Evolutionary conservation across 2,797 vertebrate species (phyloP).

Genomic region (Selene dorsalis): DNA sequence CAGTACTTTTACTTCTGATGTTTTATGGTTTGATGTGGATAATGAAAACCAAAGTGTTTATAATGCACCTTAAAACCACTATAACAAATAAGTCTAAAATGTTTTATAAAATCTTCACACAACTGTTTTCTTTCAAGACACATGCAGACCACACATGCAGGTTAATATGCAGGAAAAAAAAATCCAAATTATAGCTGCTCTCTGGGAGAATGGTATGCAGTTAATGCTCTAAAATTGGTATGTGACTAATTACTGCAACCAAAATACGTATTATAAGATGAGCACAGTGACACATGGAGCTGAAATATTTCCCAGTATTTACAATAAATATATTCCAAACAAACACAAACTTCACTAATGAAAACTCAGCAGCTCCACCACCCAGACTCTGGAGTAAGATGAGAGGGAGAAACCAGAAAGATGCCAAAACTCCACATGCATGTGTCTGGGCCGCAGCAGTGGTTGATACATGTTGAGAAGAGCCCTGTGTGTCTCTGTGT

Average conservation of each 20-base stretch:
- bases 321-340: slow-evolving; percentile 20
- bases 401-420: neutral
- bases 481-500: slow-evolving; percentile 27
- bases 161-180: slow-evolving; percentile 17
- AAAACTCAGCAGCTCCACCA: slow-evolving; percentile 5
- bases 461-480: slow-evolving; percentile 5
- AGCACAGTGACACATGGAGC: neutral
- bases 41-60: neutral
- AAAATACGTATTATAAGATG: slow-evolving; percentile 51
- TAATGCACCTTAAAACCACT: neutral
- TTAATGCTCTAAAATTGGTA: slow-evolving; percentile 35
- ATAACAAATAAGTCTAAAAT: neutral
- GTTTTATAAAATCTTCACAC: slow-evolving; percentile 18
- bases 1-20: no score
- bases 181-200: slow-evolving; percentile 66
- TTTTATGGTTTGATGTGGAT: no score
- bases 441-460: neutral
- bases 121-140: slow-evolving; percentile 11
- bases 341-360: slow-evolving; percentile 31
- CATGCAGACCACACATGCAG: slow-evolving; percentile 52
- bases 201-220: slow-evolving; percentile 38
- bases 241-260: slow-evolving; percentile 45
- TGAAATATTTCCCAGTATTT: slow-evolving; percentile 30
- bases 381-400: neutral
- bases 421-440: neutral